These are phyloP conservation scores for Pelodytes ibericus DNA, from an alignment of 2,797 vertebrate species.

Conservation along the genomic window DNA sequence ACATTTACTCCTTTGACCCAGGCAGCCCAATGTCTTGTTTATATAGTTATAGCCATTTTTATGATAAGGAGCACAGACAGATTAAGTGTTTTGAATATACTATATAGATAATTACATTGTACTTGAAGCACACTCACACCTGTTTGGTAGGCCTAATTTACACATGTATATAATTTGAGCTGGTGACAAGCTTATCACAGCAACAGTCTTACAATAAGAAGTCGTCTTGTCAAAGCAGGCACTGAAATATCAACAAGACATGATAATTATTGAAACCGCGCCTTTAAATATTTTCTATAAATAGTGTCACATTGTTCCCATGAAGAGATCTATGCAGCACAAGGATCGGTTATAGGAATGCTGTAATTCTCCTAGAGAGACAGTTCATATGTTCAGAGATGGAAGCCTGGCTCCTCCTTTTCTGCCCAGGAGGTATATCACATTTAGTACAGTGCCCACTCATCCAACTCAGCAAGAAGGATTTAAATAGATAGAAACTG, in stretches of 20 bases:
- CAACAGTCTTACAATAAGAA: constrained; percentile 18
- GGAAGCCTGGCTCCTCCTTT: constrained; percentile 13
- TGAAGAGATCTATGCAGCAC: constrained; percentile 14
- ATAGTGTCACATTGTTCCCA: constrained; percentile 46
- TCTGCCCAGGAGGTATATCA: constrained; percentile 37
- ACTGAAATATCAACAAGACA: constrained; percentile 46
- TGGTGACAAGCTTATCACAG: too few relatives aligned
- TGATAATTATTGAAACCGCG: constrained; percentile 45
- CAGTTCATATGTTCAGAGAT: constrained; percentile 29
- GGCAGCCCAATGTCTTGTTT: too few relatives aligned
- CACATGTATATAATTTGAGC: too few relatives aligned
- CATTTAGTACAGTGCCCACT: constrained; percentile 25
- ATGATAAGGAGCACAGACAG: too few relatives aligned
- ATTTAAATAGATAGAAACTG: constrained; percentile 14
- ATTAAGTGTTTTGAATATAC: too few relatives aligned
- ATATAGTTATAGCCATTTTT: not conserved
- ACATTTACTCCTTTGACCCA: too few relatives aligned
- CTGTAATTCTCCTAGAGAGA: constrained; percentile 24
- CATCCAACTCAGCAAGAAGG: constrained; percentile 19
- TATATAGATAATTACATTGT: too few relatives aligned
- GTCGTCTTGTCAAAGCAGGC: constrained; percentile 43
- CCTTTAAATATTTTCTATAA: constrained; percentile 53
- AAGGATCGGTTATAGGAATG: constrained; percentile 11
- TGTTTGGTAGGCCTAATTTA: too few relatives aligned
- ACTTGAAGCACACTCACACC: too few relatives aligned